Evolutionary conservation across 2,797 vertebrate genomes (phyloP), one percentile per base, ranked within the genome.

Genomic region (Melopsittacus undulatus): DNA sequence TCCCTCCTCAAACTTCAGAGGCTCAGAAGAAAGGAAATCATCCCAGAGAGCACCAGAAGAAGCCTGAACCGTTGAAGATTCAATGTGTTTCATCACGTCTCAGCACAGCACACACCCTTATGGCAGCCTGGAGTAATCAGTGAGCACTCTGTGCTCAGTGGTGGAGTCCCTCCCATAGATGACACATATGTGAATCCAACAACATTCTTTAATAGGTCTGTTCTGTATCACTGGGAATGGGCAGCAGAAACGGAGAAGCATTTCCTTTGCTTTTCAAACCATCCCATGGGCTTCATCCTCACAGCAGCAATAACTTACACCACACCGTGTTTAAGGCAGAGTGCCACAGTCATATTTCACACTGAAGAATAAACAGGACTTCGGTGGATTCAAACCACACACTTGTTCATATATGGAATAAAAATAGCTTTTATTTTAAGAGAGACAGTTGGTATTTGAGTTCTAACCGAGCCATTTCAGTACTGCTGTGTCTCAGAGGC

Each of bases 121-220:
- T 9, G 26, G 61, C 68, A 86, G 57, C 45, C 49, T 73, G 26
- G 45, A 52, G 42, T 34, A 76, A 75, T 36, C n/a, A 9, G 56
- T 0, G 2, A 76, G 68, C 12, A 17, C 45, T 7, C 30, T 4
- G 72, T 0, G 9, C 52, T 54, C 45, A 38, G 27, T 3, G 2
- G 56, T 10, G 21, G 29, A 68, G 56, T 30, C 27, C 43, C 48
- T 48, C 75, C 72, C 61, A 17, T 46, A 52, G 30, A 1, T 5
- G 81, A 21, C 57, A 63, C 0, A 0, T 11, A 21, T 10, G n/a
- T 14, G n/a, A 84, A 85, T 13, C 13, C 61, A 82, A 11, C 1
- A 26, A 4, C 18, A 13, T 11, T 56, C 73, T 89, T 73, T 38
- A 66, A 26, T 83, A 15, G 8, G 51, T 11, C n/a, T 46, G 54